Conservation (phyloP, 1,140 invertebrate species). For the Trachymyrmex cornetzi region DNA sequence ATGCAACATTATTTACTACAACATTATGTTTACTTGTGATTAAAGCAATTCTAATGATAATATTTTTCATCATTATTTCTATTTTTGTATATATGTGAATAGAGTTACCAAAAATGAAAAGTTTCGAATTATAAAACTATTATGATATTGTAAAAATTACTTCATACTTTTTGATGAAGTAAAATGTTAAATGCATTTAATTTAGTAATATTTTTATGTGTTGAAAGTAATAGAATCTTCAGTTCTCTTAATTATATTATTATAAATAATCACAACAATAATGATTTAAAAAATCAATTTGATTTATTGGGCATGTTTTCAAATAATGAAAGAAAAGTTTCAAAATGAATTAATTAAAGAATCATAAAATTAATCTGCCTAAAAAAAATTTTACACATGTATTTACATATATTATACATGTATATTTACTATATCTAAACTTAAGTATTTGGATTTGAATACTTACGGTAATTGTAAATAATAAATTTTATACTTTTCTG, state of each 20-base stretch:
- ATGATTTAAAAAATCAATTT: background rate
- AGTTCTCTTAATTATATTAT: background rate
- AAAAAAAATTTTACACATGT: constrained; percentile 7
- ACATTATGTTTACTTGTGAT: background rate
- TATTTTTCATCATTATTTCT: background rate
- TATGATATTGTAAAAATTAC: constrained; percentile 5
- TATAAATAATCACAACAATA: background rate
- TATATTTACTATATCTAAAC: background rate
- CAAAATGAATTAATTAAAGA: background rate
- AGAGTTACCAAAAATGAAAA: background rate
- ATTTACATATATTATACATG: constrained; percentile 21
- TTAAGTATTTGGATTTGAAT: constrained; percentile 23
- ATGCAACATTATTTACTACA: no score
- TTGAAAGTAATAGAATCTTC: background rate
- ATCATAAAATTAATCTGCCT: background rate
- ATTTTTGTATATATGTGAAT: constrained; percentile 29
- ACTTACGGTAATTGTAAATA: constrained; percentile 17
- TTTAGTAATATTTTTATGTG: constrained; percentile 15
- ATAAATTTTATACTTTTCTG: background rate
- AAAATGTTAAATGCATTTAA: constrained; percentile 50
- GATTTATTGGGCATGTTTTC: background rate
- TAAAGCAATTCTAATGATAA: background rate
- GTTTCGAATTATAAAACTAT: background rate
- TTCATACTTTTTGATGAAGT: constrained; percentile 53
- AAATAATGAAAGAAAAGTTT: background rate